Evolutionary conservation across 2,797 vertebrate species (phyloP).

Genomic region (Anguilla anguilla): DNA sequence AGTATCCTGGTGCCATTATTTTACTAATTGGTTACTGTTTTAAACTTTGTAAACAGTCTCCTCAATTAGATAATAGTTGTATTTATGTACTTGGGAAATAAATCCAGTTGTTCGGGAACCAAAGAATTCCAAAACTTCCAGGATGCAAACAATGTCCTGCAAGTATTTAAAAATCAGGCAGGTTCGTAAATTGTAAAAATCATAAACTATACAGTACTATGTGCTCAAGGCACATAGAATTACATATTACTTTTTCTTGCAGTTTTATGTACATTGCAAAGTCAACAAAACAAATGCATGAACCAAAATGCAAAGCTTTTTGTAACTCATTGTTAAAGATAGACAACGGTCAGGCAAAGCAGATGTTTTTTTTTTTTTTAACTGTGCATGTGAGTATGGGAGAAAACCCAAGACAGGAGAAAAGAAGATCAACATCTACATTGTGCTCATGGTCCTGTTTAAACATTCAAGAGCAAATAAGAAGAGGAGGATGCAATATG

Average conservation of each 20-base stretch:
- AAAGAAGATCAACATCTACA: conserved; percentile 7
- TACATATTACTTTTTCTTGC: not conserved
- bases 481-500: conserved; percentile 15
- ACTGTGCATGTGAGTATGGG: not conserved
- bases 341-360: not conserved
- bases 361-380: not conserved
- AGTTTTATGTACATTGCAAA: not conserved
- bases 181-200: not conserved
- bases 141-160: no score
- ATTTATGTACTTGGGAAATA: conserved; percentile 16
- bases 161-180: not conserved
- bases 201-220: not conserved
- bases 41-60: conserved; percentile 26
- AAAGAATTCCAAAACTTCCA: not conserved
- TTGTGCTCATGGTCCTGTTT: conserved; percentile 4
- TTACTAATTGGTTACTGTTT: conserved; percentile 35
- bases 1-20: conserved; percentile 29
- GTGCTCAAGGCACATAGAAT: not conserved
- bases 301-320: not conserved
- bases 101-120: not conserved
- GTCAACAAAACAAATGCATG: not conserved
- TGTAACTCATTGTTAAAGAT: not conserved
- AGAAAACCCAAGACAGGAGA: not conserved
- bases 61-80: conserved; percentile 14
- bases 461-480: conserved; percentile 9